Base-by-base conservation (phyloP, 2,113 vertebrate species). In the Cottus gobio region DNA sequence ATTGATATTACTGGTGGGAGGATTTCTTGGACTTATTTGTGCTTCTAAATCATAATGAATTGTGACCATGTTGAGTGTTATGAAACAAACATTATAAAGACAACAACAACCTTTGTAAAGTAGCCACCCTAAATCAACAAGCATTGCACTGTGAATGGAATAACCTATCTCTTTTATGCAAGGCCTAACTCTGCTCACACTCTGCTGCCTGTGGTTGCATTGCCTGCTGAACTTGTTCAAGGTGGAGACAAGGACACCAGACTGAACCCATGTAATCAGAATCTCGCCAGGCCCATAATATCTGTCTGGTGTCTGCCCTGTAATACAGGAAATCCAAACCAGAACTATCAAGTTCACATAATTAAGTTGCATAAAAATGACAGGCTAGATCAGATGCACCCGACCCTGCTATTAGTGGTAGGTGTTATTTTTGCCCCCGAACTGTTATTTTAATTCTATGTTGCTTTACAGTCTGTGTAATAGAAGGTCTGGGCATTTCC, bases 251-350 rank as follows among this genome's bases (percentile, higher is more conserved):
- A 81, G 63, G 74, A 73, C 67, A 78, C 57, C 81, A 69, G 70
- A 79, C 79, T 22, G 56, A 90, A 77, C 66, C 31, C 78, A 66
- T 91, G 87, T 92, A 88, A 92, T 91, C 75, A 91, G 73, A 91
- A 87, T 85, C 85, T 76, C 68, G 81, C 57, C 67, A 70, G 73
- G 77, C 88, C 91, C 81, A 87, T 83, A 87, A 90, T 87, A 89
- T 90, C 83, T 90, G 91, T 90, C 90, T 93, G 85, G 54, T 75
- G 84, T 90, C 86, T 89, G 85, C 89, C 87, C 82, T 94, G 88
- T 93, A 94, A 95, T 93, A 94, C 93, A 89, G 85, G 83, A 85
- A 84, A 86, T 89, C 86, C 85, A 85, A 90, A 88, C 69, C 91
- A 85, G 89, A 80, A 86, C 91, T 86, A 91, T 94, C 86, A 87